phyloP scores from a whole-genome alignment of 2,113 vertebrate genomes.

The Struthio camelus region DNA sequence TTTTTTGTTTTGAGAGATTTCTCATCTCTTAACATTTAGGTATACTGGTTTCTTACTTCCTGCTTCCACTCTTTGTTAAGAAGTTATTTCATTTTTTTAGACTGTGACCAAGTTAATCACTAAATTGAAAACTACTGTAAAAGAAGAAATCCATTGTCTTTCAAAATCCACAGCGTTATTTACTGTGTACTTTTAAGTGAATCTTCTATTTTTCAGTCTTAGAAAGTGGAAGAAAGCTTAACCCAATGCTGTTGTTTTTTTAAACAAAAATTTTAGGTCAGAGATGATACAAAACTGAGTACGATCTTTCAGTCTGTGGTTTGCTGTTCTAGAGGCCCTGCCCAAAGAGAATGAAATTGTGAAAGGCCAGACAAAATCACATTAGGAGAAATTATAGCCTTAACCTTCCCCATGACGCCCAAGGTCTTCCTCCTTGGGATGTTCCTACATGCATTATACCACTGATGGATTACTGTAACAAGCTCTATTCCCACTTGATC shows the following conservation, averaged over 20 bases:
- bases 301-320: conserved; percentile 52
- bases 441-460: conserved; percentile 44
- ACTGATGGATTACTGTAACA: conserved; percentile 55
- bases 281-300: background rate
- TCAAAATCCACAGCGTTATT: background rate
- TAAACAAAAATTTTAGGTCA: background rate
- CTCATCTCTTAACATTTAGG: background rate
- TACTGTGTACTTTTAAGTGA: background rate
- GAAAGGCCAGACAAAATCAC: conserved; percentile 58
- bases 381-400: conserved; percentile 64
- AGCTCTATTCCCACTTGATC: conserved; percentile 49
- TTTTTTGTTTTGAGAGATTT: background rate
- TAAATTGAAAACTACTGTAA: background rate
- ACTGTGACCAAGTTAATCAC: background rate
- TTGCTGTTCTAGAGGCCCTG: conserved; percentile 43
- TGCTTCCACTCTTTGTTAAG: background rate
- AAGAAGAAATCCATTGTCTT: background rate
- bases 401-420: conserved; percentile 25
- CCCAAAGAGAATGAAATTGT: background rate
- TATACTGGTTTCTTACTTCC: background rate
- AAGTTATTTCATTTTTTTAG: background rate
- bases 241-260: background rate
- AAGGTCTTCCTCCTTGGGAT: conserved; percentile 56
- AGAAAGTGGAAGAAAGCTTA: background rate
- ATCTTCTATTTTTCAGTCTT: background rate